Percentiles rank a stretch among this genome's conserved stretches.
These are phyloP conservation scores for Vimba vimba DNA, from an alignment of 2,113 vertebrate genomes.

Conservation along the genomic window DNA sequence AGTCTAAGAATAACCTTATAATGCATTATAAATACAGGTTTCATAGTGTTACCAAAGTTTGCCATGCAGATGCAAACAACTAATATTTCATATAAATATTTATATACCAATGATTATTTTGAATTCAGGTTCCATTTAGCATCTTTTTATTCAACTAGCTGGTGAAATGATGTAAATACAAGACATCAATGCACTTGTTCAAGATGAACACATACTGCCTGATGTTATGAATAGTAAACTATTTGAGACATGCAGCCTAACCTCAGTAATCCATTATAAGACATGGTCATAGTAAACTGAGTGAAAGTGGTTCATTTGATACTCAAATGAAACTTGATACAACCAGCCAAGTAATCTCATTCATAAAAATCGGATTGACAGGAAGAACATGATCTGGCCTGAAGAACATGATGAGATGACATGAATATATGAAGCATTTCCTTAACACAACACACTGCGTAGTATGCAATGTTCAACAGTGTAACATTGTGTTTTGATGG, in stretches of 20 bases:
- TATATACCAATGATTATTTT: not conserved
- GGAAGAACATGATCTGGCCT: not conserved
- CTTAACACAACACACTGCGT: not conserved
- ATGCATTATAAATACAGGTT: no score
- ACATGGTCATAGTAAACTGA: not conserved
- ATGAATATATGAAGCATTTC: not conserved
- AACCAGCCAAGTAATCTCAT: not conserved
- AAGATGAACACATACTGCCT: not conserved
- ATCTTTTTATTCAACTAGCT: no score
- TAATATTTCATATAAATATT: not conserved
- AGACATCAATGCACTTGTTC: not conserved
- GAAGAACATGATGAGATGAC: no score
- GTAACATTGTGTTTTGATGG: not conserved
- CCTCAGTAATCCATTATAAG: not conserved
- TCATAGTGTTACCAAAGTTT: no score
- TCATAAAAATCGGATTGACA: not conserved
- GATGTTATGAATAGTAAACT: not conserved
- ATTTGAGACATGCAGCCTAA: not conserved
- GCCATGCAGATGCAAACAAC: no score
- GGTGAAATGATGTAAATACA: no score
- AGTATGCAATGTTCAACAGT: no score
- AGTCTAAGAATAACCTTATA: no score
- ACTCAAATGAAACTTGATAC: not conserved
- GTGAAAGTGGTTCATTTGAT: not conserved
- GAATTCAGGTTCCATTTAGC: not conserved